Percentiles rank a stretch among this genome's conserved stretches.
These are phyloP conservation scores for Apamea anceps DNA, from an alignment of 2,888 invertebrate species.

Conservation along the genomic window DNA sequence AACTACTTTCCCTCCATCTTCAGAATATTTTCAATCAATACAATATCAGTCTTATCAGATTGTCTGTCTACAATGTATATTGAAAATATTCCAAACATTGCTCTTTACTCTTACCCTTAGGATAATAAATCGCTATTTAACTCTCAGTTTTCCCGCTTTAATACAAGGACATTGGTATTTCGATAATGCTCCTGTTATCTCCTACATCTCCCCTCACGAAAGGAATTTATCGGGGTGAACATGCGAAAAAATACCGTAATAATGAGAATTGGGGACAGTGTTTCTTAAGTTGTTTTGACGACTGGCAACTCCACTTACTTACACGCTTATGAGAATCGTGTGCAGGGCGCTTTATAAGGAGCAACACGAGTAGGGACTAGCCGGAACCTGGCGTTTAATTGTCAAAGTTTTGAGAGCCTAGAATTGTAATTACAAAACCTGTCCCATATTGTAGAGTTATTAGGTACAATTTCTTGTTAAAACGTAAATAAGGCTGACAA, in stretches of 20 bases:
- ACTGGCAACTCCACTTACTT: slow-evolving; percentile 63
- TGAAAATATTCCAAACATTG: slow-evolving; percentile 67
- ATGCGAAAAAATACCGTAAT: slow-evolving; percentile 88
- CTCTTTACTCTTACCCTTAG: slow-evolving; percentile 67
- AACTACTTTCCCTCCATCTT: background rate
- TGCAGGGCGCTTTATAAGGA: slow-evolving; percentile 14
- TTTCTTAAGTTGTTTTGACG: slow-evolving; percentile 73
- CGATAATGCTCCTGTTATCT: slow-evolving; percentile 89
- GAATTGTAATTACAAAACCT: slow-evolving; percentile 18
- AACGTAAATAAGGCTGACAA: slow-evolving; percentile 10
- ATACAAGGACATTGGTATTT: slow-evolving; percentile 88
- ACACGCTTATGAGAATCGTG: slow-evolving; percentile 35
- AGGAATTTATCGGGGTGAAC: slow-evolving; percentile 86
- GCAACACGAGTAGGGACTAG: slow-evolving; percentile 1
- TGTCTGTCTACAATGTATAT: slow-evolving; percentile 46
- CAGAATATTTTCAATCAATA: slow-evolving; percentile 8
- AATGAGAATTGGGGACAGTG: slow-evolving; percentile 85
- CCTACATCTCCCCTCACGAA: slow-evolving; percentile 81
- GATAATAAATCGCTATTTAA: slow-evolving; percentile 87
- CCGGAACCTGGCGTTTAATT: slow-evolving; percentile 32
- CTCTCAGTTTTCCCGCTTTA: slow-evolving; percentile 87
- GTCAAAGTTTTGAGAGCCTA: slow-evolving; percentile 33
- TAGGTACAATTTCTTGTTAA: slow-evolving; percentile 17
- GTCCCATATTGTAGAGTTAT: background rate
- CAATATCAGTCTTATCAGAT: slow-evolving; percentile 9